These are phyloP conservation scores for Morelia viridis DNA, from an alignment of 2,797 vertebrate species.

Conservation along the genomic window DNA sequence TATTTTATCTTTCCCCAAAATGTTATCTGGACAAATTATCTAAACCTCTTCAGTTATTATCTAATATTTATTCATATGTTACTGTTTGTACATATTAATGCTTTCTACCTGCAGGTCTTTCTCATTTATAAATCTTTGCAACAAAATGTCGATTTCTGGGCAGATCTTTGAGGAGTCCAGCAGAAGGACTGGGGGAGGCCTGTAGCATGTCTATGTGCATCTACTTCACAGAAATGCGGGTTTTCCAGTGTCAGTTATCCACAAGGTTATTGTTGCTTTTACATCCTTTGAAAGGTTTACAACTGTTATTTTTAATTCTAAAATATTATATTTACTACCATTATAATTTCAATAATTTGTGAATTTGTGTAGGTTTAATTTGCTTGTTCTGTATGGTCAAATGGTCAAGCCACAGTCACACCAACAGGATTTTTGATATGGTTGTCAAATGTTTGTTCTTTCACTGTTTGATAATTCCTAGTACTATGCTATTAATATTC, in stretches of 20 bases:
- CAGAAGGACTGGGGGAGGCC: background rate
- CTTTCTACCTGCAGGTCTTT: background rate
- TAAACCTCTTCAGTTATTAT: background rate
- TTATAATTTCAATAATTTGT: background rate
- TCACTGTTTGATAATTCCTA: background rate
- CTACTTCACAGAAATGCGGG: background rate
- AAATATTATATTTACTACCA: background rate
- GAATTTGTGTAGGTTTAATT: background rate
- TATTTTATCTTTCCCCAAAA: background rate
- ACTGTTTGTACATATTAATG: background rate
- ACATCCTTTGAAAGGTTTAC: background rate
- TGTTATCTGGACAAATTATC: background rate
- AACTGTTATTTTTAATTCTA: background rate
- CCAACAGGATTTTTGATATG: background rate
- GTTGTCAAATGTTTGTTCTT: background rate
- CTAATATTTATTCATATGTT: background rate
- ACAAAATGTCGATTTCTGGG: background rate
- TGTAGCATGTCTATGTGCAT: background rate
- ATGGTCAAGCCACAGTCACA: background rate
- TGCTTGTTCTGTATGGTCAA: background rate
- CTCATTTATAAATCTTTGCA: background rate
- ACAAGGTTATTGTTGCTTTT: background rate
- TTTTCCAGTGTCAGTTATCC: background rate
- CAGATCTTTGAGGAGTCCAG: background rate
- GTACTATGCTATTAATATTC: background rate